These are phyloP conservation scores for Spisula subtruncata DNA, from an alignment of 2,888 invertebrate species.

Conservation along the genomic window DNA sequence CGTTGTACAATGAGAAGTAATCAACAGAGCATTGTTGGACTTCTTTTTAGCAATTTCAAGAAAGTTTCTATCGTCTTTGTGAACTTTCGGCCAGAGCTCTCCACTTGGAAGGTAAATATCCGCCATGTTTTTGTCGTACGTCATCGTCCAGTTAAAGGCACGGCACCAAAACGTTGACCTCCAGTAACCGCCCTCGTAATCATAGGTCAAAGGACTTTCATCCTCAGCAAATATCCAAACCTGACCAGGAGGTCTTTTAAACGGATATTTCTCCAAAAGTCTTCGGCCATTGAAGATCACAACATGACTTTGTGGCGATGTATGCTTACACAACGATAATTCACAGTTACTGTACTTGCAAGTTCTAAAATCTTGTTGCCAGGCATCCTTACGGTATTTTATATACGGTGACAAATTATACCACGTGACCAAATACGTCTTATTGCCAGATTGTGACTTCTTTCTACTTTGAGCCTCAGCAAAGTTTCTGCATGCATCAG, in stretches of 20 bases:
- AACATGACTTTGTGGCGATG: slow-evolving; percentile 42
- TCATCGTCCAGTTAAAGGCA: slow-evolving; percentile 70
- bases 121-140: slow-evolving; percentile 51
- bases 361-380: slow-evolving; percentile 26
- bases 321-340: slow-evolving; percentile 38
- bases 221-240: slow-evolving; percentile 68
- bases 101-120: slow-evolving; percentile 65
- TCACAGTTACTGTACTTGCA: slow-evolving; percentile 65
- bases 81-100: slow-evolving; percentile 33
- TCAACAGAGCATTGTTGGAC: slow-evolving; percentile 40
- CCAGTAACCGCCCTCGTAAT: slow-evolving; percentile 40
- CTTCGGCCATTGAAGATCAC: slow-evolving; percentile 63
- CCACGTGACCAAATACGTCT: slow-evolving; percentile 45
- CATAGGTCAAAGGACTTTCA: slow-evolving; percentile 54
- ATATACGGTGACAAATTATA: slow-evolving; percentile 44
- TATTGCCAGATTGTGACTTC: not conserved
- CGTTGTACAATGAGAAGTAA: slow-evolving; percentile 51
- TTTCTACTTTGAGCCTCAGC: not conserved
- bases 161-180: slow-evolving; percentile 42
- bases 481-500: not conserved
- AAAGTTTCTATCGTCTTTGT: slow-evolving; percentile 20
- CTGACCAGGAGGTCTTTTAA: slow-evolving; percentile 56
- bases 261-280: slow-evolving; percentile 25
- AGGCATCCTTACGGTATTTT: slow-evolving; percentile 27
- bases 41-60: slow-evolving; percentile 35